Evolutionary conservation across 2,113 vertebrate species (phyloP).

Genomic region (Anser cygnoides): DNA sequence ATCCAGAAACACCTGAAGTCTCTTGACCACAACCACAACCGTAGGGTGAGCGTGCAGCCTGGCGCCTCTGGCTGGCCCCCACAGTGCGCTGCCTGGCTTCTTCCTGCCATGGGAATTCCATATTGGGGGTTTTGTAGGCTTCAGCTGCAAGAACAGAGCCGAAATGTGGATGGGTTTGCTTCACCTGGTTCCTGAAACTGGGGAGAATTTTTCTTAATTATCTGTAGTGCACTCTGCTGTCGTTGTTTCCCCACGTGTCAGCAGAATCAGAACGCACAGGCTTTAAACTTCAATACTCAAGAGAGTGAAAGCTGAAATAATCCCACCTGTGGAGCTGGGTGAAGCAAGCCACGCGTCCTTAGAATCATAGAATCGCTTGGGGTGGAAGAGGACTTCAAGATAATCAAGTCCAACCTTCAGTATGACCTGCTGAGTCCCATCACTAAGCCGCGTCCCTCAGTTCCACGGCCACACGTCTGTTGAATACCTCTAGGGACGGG

Average conservation of each 20-base stretch:
- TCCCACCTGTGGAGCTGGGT: neutral
- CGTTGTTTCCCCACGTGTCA: too few species aligned
- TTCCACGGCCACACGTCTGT: too few species aligned
- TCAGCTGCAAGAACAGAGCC: accelerated
- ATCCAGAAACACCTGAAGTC: slow-evolving; percentile 93
- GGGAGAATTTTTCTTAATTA: neutral
- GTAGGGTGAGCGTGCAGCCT: slow-evolving; percentile 78
- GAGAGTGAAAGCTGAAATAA: neutral
- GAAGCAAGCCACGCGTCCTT: neutral
- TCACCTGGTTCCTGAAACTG: too few species aligned
- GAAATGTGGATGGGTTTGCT: accelerated
- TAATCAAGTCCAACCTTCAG: too few species aligned
- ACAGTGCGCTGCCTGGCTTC: neutral
- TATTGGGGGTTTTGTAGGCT: neutral
- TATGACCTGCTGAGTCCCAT: too few species aligned
- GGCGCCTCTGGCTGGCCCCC: too few species aligned
- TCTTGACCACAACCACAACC: slow-evolving; percentile 90
- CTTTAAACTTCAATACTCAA: neutral
- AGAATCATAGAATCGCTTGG: too few species aligned
- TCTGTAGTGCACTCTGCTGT: too few species aligned
- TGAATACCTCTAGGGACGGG: too few species aligned
- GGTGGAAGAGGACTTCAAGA: too few species aligned
- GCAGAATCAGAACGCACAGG: accelerated
- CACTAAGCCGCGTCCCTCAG: too few species aligned
- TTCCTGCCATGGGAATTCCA: neutral